Evolutionary conservation across 2,113 vertebrate species (phyloP), one percentile per base, ranked within the genome.

Genomic region (Anguilla japonica): DNA sequence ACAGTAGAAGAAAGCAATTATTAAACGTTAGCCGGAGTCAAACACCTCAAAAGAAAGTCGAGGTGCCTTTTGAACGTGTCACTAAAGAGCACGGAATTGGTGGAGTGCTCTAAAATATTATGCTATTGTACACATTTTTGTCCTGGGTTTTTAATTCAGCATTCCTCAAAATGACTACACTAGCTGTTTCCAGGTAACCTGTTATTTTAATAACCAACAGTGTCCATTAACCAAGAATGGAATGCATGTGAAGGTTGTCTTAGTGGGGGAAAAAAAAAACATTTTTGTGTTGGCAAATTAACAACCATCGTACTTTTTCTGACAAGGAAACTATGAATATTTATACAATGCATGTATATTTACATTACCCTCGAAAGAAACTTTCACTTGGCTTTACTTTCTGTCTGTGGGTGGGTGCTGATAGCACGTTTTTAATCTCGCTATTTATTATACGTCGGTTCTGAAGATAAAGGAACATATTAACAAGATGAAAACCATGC

Each of bases 1-100:
- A 57, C 71, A 60, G 81, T 78, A 88, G 86, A 90, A 89, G 83
- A 93, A 91, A 92, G 88, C 87, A 91, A 91, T 91, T 90, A 91
- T 90, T 88, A 87, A 89, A 91, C 88, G 84, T 87, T 84, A 85
- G 85, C 84, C 82, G 87, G 87, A 87, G 83, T 89, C 87, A 84
- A 67, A 84, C 88, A 85, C 81, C 83, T 84, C 63, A 91, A 87
- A 71, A 86, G 83, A 84, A 40, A 83, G 87, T 83, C 41, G 0
- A 86, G 6, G 18, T 5, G 40, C 80, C 3, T 81, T 89, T 43
- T 18, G 84, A 83, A 88, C n/a, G 67, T 18, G 1, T 83, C 57
- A 50, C 57, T 56, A 53, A 78, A 79, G 16, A 81, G 22, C 83
- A 39, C 14, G 15, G 56, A 40, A 82, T 82, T 63, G 26, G 3